These are phyloP conservation scores for Conistra vaccinii DNA, from an alignment of 2,888 invertebrate species.

Conservation along the genomic window DNA sequence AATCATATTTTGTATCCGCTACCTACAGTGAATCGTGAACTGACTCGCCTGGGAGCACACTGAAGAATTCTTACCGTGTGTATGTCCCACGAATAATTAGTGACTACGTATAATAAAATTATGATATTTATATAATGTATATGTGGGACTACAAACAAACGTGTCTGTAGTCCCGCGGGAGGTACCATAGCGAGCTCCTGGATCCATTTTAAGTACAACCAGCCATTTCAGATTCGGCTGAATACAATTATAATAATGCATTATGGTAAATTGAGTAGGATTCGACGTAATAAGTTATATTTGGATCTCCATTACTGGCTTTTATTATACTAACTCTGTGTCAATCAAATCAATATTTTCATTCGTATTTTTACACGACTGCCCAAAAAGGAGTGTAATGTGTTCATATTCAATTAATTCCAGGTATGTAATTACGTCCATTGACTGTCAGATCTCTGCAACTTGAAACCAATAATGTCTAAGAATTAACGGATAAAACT, in stretches of 20 bases:
- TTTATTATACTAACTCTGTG: neutral
- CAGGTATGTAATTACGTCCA: neutral
- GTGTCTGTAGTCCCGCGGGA: neutral
- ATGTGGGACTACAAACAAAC: too few species aligned
- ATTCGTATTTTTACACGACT: constrained; percentile 9
- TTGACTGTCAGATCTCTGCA: neutral
- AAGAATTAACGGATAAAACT: neutral
- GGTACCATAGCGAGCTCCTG: neutral
- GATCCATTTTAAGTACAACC: neutral
- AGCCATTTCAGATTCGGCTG: neutral
- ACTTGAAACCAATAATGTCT: neutral
- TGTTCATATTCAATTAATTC: neutral
- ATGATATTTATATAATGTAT: neutral
- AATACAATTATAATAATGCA: neutral
- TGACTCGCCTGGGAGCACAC: too few species aligned
- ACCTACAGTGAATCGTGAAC: neutral
- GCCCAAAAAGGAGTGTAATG: too few species aligned
- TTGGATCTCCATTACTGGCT: too few species aligned
- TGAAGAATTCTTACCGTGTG: neutral
- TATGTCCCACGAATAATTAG: neutral
- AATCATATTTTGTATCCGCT: neutral
- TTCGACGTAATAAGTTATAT: neutral
- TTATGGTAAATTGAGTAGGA: neutral
- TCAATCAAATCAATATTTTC: neutral
- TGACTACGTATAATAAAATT: neutral